A percentile compares a stretch with the other conserved stretches of the same genome.
Conservation (phyloP, 2,797 vertebrate genomes). For the Anniella stebbinsi region DNA sequence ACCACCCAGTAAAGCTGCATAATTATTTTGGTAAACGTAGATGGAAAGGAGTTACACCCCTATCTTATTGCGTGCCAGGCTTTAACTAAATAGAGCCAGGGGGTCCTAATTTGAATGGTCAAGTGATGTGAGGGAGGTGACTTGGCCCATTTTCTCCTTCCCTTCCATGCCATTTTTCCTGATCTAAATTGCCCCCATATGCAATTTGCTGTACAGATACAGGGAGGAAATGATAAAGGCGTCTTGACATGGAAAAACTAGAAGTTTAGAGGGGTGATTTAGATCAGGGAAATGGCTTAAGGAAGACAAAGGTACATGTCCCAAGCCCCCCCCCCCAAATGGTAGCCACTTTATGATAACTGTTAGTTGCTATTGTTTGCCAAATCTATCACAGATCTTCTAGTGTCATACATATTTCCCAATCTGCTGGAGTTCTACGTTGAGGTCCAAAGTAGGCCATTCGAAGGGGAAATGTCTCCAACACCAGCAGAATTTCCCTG, state of each 20-base stretch:
- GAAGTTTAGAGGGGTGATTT: no score
- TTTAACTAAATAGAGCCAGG: neutral
- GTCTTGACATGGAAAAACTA: neutral
- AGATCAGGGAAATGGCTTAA: neutral
- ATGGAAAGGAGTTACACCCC: neutral
- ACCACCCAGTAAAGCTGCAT: neutral
- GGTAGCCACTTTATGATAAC: neutral
- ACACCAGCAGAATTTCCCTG: neutral
- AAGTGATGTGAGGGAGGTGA: no score
- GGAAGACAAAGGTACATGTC: neutral
- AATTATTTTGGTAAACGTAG: neutral
- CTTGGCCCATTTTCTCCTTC: neutral
- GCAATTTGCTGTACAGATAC: neutral
- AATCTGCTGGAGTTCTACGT: no score
- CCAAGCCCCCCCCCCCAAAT: neutral
- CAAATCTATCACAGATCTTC: no score
- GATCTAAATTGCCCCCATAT: neutral
- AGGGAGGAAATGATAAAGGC: neutral
- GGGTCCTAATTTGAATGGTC: neutral
- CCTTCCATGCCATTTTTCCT: neutral
- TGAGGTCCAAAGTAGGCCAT: no score
- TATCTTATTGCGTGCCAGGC: neutral
- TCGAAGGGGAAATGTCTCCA: neutral
- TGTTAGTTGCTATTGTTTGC: neutral
- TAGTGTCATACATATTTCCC: no score